Evolutionary conservation across 2,113 vertebrate species (phyloP), one percentile per base, ranked within the genome.

Genomic region (Pelvicachromis taeniatus): DNA sequence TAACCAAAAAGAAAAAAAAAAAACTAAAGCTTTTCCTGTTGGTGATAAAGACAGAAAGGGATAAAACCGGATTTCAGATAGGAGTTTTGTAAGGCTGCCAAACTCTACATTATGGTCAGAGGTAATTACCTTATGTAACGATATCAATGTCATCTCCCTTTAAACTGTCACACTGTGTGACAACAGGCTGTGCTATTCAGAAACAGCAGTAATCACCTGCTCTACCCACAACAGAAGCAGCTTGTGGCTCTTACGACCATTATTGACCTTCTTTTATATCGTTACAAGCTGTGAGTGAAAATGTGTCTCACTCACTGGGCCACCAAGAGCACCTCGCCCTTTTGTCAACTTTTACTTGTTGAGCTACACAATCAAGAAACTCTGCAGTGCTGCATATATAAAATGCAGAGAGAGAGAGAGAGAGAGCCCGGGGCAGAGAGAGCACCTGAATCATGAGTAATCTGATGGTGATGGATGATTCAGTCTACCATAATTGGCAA

Each of bases 1-100:
- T 70, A 26, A n/a, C 14, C 13, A n/a, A 16, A 19, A 52, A 52
- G 5, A 12, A 73, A 31, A 26, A 68, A 8, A 68, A 31, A 50
- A 12, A 16, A 31, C 29, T 56, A 9, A 45, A 50, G 31, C 17
- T 26, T 53, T 54, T 81, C 68, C 14, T 58, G 16, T 58, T 8
- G 59, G 5, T 10, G 3, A 31, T 19, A 35, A 29, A 52, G n/a
- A 8, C 26, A 45, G 19, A 11, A 19, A 45, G 23, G 6, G 11
- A 5, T 16, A 8, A 53, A n/a, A n/a, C 52, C n/a, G 19, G 4
- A 10, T 53, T 33, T n/a, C 4, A 52, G 45, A 45, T 2, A 73
- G 68, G 52, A 9, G 9, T 63, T 83, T 83, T 86, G 87, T 70
- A 40, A 16, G 5, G 21, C 73, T 85, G 81, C 79, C 89, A 84